Base-by-base conservation (phyloP, 2,888 invertebrate species). In the Nemurella pictetii region DNA sequence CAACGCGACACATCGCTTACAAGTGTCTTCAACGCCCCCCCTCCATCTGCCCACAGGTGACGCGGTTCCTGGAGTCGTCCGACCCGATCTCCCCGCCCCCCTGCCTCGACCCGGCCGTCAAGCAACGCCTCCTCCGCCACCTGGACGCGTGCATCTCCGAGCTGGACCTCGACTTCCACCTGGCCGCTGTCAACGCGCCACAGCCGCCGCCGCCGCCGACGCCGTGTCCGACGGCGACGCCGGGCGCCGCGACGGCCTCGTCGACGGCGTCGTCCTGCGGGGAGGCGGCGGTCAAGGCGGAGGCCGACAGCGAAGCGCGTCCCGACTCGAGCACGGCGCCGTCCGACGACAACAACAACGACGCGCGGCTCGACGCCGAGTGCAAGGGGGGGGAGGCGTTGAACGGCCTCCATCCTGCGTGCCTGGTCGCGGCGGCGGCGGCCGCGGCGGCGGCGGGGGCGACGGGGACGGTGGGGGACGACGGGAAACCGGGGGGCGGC, bases 141-240 rank as follows among this genome's bases (percentile, higher is more conserved):
- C 89, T 94, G 87, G 93, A 93, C 87, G 92, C 92, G 87, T 94
- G 93, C 89, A 92, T 93, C n/a, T 90, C 92, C 0, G 93, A 93
- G 88, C 91, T 94, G 27, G 93, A 93, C 88, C 89, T 93, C 85
- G 93, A 93, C 88, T 91, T 93, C 83, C 92, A 92, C 25, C 86
- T 87, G 83, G 82, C 88, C 89, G 77, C 90, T 89, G 30, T 90
- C 87, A 89, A 89, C 30, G 89, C 89, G 83, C 83, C 25, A 84
- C n/a, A n/a, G n/a, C 84, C 25, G 83, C 87, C 4, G 88, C 84
- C 25, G 30, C 85, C n/a, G 83, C 55, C 84, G 27, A 26, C 55
- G 32, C 25, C 80, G 90, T 77, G n/a, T 36, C 90, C 87, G 89
- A 90, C 74, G 89, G 89, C 84, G 85, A 86, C 75, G 75, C 9